These are phyloP conservation scores for Lycia hirtaria DNA, from an alignment of 2,888 invertebrate species.

Conservation along the genomic window DNA sequence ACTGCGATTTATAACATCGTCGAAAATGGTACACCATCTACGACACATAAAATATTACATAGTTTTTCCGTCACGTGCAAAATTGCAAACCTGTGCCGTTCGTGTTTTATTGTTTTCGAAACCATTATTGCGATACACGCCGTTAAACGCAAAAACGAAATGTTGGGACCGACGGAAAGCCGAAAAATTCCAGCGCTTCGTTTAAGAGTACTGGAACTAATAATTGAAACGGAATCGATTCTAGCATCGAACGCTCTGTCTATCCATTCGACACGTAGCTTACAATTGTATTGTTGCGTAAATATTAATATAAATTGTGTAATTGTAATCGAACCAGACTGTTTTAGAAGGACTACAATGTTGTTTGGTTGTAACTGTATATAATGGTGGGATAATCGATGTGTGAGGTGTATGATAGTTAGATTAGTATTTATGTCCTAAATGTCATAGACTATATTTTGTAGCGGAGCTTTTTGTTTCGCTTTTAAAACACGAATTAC, in stretches of 20 bases:
- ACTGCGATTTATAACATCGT: conserved; percentile 18
- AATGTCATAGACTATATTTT: no score
- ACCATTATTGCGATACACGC: conserved; percentile 67
- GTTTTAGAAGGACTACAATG: no score
- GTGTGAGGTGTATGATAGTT: no score
- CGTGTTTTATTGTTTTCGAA: conserved; percentile 66
- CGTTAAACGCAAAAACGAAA: conserved; percentile 67
- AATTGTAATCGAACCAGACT: no score
- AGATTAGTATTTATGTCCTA: no score
- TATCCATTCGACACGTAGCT: neutral
- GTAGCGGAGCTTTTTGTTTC: no score
- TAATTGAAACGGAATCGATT: conserved; percentile 58
- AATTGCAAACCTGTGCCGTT: conserved; percentile 54
- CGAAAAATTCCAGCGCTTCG: conserved; percentile 49
- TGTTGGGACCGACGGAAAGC: conserved; percentile 49
- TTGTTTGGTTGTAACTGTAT: no score
- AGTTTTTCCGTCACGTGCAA: conserved; percentile 32
- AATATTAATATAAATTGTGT: no score
- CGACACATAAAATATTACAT: conserved; percentile 26
- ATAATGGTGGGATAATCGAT: no score
- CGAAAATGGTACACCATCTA: conserved; percentile 20
- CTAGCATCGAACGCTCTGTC: conserved; percentile 51
- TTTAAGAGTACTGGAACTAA: conserved; percentile 46
- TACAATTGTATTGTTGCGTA: no score
- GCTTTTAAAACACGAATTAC: no score